These are phyloP conservation scores for Heterodera filipjevi DNA, from an alignment of 2,888 invertebrate species.

Conservation along the genomic window DNA sequence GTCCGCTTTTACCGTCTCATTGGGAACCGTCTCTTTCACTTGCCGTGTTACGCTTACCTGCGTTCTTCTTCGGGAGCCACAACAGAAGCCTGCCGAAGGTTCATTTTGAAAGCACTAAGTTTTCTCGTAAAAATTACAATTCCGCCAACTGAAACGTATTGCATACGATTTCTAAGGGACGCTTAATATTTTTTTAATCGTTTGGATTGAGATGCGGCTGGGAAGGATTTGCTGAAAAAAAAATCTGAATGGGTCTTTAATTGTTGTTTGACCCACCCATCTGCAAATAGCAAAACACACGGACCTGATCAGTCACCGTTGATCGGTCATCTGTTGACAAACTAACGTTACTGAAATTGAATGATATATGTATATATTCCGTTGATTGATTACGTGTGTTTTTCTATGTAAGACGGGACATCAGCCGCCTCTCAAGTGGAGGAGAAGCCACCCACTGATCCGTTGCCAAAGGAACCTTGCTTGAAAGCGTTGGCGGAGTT, in stretches of 20 bases:
- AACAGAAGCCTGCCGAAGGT: not conserved
- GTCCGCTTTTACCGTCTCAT: conserved; percentile 19
- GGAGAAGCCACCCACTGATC: conserved; percentile 74
- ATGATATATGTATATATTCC: not conserved
- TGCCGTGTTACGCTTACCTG: conserved; percentile 42
- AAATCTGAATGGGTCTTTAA: not conserved
- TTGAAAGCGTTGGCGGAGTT: conserved; percentile 98
- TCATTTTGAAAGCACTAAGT: not conserved
- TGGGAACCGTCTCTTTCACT: conserved; percentile 25
- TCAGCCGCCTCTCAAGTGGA: conserved; percentile 31
- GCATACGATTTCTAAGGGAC: not conserved
- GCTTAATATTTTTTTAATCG: not conserved
- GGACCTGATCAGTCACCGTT: not conserved
- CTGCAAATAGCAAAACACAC: conserved; percentile 11
- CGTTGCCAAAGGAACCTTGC: conserved; percentile 98
- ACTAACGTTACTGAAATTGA: not conserved
- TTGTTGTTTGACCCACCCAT: not conserved
- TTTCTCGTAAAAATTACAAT: not conserved
- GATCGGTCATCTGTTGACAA: not conserved
- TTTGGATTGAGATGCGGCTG: conserved; percentile 4
- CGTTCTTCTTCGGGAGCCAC: conserved; percentile 39
- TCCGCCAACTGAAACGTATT: not conserved
- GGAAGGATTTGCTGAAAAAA: not conserved
- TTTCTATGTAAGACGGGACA: conserved; percentile 34
- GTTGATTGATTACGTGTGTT: conserved; percentile 34